Evolutionary conservation across 2,888 invertebrate genomes (phyloP).

Genomic region (Spilosoma lubricipeda): DNA sequence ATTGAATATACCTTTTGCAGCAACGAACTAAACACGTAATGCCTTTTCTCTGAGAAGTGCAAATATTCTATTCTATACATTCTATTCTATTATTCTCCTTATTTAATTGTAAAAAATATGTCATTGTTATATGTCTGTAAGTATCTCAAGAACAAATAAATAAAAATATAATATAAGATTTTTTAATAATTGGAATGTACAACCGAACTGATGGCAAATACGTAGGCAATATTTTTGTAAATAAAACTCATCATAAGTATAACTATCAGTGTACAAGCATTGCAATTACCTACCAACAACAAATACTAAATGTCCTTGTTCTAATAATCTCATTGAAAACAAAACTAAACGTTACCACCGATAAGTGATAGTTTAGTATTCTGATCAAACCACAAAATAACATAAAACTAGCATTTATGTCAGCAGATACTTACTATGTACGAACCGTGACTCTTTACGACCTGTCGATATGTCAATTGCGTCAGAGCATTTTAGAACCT

Average conservation of each 20-base stretch:
- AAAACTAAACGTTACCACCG: neutral
- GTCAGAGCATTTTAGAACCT: slow-evolving; percentile 18
- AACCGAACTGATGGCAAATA: neutral
- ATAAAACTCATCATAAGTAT: neutral
- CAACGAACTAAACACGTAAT: no score
- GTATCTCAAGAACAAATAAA: no score
- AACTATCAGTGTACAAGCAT: no score
- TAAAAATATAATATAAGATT: no score
- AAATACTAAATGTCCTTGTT: slow-evolving; percentile 2
- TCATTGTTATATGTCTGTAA: no score
- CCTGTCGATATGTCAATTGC: slow-evolving; percentile 24
- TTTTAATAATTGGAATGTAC: no score
- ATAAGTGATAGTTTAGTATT: slow-evolving; percentile 14
- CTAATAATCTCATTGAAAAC: slow-evolving; percentile 7
- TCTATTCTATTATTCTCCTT: no score
- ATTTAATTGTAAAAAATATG: no score
- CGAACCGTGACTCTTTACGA: slow-evolving; percentile 17
- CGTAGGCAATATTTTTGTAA: neutral
- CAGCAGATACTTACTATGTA: slow-evolving; percentile 19
- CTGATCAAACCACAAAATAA: slow-evolving; percentile 16
- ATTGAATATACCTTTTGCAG: no score
- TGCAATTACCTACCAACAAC: neutral
- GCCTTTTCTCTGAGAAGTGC: no score
- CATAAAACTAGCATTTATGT: slow-evolving; percentile 22
- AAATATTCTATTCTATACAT: no score